Percentiles rank a stretch among this genome's conserved stretches.
Conservation (phyloP, 2,113 vertebrate genomes). For the Coracopsis vasa region DNA sequence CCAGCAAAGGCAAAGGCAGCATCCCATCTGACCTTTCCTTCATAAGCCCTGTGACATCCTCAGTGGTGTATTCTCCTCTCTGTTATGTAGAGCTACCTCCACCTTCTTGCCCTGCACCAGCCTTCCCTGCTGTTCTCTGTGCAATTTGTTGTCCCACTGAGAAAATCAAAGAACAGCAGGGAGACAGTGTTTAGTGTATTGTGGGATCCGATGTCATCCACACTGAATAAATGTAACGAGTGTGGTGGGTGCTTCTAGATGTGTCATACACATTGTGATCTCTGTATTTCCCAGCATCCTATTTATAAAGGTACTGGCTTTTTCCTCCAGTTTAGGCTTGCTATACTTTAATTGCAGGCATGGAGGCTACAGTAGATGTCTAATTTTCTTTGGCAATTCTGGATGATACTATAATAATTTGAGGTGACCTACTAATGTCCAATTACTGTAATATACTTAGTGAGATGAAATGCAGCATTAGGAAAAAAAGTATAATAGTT, state of each 20-base stretch:
- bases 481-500: not conserved
- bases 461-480: not conserved
- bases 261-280: not conserved
- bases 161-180: not conserved
- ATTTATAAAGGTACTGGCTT: not conserved
- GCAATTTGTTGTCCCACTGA: not conserved
- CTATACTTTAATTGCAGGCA: not conserved
- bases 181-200: not conserved
- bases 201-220: not conserved
- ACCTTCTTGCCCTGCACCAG: not conserved
- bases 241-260: not conserved
- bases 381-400: not conserved
- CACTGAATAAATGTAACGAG: not conserved
- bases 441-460: not conserved
- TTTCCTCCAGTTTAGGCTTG: not conserved
- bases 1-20: not conserved
- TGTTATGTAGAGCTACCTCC: not conserved
- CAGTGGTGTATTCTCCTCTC: not conserved
- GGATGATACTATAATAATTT: not conserved
- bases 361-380: not conserved
- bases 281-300: not conserved
- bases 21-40: not conserved
- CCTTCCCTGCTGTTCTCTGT: not conserved
- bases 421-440: not conserved
- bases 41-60: not conserved